Percentiles rank a stretch among this genome's conserved stretches.
phyloP scores from a whole-genome alignment of 2,888 invertebrate species.

The Lepidochitona cinerea region DNA sequence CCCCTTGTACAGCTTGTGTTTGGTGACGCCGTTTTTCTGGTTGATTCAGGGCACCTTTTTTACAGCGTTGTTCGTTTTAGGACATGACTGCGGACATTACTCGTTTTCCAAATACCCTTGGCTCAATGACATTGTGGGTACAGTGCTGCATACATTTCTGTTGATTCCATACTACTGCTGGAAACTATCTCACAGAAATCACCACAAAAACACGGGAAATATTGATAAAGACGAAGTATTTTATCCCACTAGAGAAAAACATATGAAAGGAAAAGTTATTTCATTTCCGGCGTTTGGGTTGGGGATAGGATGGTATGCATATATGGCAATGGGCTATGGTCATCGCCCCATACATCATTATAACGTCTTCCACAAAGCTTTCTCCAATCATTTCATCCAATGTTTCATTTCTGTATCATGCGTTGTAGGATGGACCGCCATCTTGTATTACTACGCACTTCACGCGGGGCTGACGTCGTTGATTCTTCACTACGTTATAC shows the following conservation, averaged over 20 bases:
- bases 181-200: constrained; percentile 63
- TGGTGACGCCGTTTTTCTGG: constrained; percentile 53
- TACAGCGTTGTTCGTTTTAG: constrained; percentile 61
- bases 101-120: constrained; percentile 56
- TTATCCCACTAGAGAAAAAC: constrained; percentile 59
- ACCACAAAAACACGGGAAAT: constrained; percentile 65
- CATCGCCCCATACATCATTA: constrained; percentile 55
- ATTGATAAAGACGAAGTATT: constrained; percentile 67
- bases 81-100: constrained; percentile 66
- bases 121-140: constrained; percentile 60
- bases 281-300: constrained; percentile 42
- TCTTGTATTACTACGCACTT: constrained; percentile 40
- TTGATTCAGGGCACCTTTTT: constrained; percentile 62
- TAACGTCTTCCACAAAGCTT: constrained; percentile 45
- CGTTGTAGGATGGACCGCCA: constrained; percentile 41
- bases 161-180: constrained; percentile 63
- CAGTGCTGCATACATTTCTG: constrained; percentile 54
- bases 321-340: constrained; percentile 57
- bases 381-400: constrained; percentile 42
- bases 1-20: constrained; percentile 17
- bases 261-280: constrained; percentile 21
- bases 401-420: constrained; percentile 43
- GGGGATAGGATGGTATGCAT: constrained; percentile 60
- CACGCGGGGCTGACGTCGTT: constrained; percentile 43
- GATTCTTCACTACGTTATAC: constrained; percentile 53